Evolutionary conservation across 2,888 invertebrate species (phyloP).

Genomic region (Apamea sordens): DNA sequence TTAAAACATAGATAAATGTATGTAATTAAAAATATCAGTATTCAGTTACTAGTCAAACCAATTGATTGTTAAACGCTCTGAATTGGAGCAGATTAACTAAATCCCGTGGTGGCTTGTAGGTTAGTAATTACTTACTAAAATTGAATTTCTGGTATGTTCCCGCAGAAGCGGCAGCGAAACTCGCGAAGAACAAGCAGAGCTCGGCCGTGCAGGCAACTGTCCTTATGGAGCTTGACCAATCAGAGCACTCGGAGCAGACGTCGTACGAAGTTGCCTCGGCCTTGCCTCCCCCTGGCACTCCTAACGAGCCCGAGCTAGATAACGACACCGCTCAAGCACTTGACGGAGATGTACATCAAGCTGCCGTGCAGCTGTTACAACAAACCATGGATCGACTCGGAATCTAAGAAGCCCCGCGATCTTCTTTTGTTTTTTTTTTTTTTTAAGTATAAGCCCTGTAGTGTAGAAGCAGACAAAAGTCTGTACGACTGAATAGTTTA

Average conservation of each 20-base stretch:
- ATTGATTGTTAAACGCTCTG: not conserved
- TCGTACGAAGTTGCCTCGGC: not conserved
- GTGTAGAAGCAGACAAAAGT: constrained; percentile 25
- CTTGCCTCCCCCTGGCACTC: not conserved
- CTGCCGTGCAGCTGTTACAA: not conserved
- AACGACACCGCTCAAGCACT: not conserved
- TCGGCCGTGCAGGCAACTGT: not conserved
- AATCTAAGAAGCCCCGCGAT: constrained; percentile 11
- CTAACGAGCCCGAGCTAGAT: too few relatives aligned
- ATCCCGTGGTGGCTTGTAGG: not conserved
- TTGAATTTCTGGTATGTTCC: not conserved
- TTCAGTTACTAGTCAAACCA: not conserved
- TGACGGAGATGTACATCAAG: not conserved
- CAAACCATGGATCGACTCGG: constrained; percentile 24
- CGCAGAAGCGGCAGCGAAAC: not conserved
- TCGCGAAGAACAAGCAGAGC: not conserved
- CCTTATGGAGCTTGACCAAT: not conserved
- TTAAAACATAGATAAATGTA: not conserved
- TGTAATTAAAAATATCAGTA: not conserved
- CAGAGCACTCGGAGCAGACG: not conserved
- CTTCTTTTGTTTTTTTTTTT: not conserved
- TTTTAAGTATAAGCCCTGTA: constrained; percentile 15
- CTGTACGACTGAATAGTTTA: constrained; percentile 46
- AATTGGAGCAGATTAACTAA: not conserved
- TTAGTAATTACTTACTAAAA: not conserved